phyloP scores from a whole-genome alignment of 2,888 invertebrate species.

The Pherbina coryleti region DNA sequence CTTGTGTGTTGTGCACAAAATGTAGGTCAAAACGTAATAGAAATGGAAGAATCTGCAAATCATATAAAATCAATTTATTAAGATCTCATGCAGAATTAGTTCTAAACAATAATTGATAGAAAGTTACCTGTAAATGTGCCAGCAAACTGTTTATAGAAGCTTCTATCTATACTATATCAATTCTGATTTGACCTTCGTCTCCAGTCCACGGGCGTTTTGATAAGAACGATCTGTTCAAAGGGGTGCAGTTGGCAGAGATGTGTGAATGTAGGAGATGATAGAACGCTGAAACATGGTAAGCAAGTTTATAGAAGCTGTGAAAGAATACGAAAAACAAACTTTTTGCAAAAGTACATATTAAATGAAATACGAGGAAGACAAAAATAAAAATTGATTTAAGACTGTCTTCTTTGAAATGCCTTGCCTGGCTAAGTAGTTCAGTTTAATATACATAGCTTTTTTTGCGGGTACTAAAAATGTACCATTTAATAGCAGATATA shows the following conservation, averaged over 20 bases:
- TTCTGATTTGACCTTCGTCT: slow-evolving; percentile 11
- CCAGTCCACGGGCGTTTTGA: slow-evolving; percentile 12
- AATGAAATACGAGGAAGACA: neutral
- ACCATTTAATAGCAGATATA: no score
- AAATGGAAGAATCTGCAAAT: neutral
- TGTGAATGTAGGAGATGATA: neutral
- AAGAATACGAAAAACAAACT: no score
- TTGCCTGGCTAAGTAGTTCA: no score
- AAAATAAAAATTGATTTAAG: neutral
- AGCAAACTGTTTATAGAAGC: neutral
- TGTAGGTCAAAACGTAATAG: slow-evolving; percentile 2
- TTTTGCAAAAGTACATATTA: neutral
- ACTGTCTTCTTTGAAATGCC: neutral
- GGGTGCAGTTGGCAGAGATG: neutral
- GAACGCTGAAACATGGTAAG: neutral
- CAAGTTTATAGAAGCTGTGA: no score
- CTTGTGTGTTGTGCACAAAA: neutral
- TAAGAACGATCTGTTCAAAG: neutral
- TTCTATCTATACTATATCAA: neutral
- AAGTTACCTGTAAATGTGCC: neutral
- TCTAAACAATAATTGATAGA: neutral
- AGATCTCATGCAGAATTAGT: neutral
- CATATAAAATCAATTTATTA: neutral
- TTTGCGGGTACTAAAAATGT: no score
- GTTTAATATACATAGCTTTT: no score